Evolutionary conservation across 30 jellyfish, hydroid and myxozoan species (phyloP).

Genomic region (Aurelia aurita): DNA sequence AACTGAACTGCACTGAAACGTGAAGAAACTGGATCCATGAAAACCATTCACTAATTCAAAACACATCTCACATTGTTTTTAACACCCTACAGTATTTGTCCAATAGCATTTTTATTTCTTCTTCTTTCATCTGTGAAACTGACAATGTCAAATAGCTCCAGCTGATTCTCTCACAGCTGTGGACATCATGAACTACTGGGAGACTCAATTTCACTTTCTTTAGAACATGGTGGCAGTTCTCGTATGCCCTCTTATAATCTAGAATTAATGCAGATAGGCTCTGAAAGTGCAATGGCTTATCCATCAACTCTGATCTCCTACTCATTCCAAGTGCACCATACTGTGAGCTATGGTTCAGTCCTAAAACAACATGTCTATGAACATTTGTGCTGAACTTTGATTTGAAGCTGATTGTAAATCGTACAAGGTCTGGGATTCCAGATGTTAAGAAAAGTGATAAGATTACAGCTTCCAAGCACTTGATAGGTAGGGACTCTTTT

Average conservation of each 20-base stretch:
- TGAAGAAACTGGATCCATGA: no score
- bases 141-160: slow-evolving; percentile 82
- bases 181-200: slow-evolving; percentile 69
- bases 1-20: no score
- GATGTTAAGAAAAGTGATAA: slow-evolving; percentile 79
- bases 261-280: slow-evolving; percentile 65
- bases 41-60: no score
- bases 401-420: slow-evolving; percentile 88
- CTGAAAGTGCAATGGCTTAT: slow-evolving; percentile 72
- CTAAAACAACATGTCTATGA: slow-evolving; percentile 94
- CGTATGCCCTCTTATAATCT: slow-evolving; percentile 69
- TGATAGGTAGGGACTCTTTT: slow-evolving; percentile 83
- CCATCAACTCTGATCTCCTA: slow-evolving; percentile 80
- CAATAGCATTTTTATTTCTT: slow-evolving; percentile 48
- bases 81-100: slow-evolving; percentile 73
- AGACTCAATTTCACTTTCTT: slow-evolving; percentile 78
- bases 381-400: slow-evolving; percentile 63
- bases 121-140: slow-evolving; percentile 60
- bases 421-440: slow-evolving; percentile 52
- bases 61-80: slow-evolving; percentile 31
- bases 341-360: slow-evolving; percentile 58
- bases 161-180: slow-evolving; percentile 69
- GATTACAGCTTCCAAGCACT: slow-evolving; percentile 92
- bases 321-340: slow-evolving; percentile 97
- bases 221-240: slow-evolving; percentile 73